These are phyloP conservation scores for Rhabditoides inermis DNA, from an alignment of 2,888 invertebrate species.

Conservation along the genomic window DNA sequence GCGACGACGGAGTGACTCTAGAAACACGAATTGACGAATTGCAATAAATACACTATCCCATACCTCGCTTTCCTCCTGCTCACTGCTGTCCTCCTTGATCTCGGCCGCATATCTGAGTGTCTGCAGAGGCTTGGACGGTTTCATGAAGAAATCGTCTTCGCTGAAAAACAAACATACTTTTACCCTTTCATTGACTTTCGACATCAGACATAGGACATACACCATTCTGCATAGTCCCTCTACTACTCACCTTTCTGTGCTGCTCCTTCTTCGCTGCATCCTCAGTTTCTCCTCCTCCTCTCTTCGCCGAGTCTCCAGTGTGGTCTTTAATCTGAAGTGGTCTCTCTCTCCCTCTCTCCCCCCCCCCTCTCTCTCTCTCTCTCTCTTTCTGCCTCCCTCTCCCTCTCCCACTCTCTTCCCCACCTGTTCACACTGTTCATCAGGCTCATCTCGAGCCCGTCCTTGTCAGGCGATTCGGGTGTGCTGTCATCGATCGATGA, in stretches of 20 bases:
- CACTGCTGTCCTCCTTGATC: too few relatives aligned
- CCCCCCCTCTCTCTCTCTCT: neutral
- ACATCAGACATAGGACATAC: neutral
- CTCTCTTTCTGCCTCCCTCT: neutral
- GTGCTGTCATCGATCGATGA: neutral
- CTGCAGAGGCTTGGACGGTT: too few relatives aligned
- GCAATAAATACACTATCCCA: too few relatives aligned
- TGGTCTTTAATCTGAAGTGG: neutral
- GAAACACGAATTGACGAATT: too few relatives aligned
- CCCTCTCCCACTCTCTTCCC: neutral
- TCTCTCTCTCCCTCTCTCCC: neutral
- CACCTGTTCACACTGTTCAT: neutral
- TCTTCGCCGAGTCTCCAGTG: neutral
- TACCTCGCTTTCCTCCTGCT: too few relatives aligned
- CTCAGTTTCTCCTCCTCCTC: too few relatives aligned
- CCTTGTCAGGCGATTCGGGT: neutral
- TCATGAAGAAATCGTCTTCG: neutral
- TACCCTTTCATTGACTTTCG: neutral
- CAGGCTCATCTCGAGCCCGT: neutral
- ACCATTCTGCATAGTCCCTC: too few relatives aligned
- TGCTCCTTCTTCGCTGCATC: neutral
- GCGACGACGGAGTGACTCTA: too few relatives aligned
- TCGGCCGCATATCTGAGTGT: too few relatives aligned
- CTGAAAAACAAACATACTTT: slow-evolving; percentile 1
- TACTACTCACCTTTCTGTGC: neutral